Evolutionary conservation across 2,797 vertebrate genomes (phyloP).

Genomic region (Botia almorhae): DNA sequence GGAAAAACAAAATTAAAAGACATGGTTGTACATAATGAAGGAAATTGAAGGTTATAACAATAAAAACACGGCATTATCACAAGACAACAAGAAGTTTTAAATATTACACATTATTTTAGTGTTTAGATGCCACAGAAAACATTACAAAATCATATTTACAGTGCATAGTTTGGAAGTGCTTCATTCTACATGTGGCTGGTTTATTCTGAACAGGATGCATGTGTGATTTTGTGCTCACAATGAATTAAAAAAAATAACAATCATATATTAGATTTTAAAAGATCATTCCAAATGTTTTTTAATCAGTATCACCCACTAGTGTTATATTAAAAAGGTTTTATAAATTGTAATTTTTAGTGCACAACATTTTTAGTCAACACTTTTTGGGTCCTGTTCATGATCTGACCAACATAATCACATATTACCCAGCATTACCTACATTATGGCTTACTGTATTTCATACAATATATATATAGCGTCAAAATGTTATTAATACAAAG

Average conservation of each 20-base stretch:
- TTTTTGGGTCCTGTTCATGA: neutral
- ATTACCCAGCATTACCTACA: conserved; percentile 13
- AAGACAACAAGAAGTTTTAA: conserved; percentile 62
- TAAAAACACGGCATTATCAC: conserved; percentile 61
- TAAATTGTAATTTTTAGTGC: conserved; percentile 20
- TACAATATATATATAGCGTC: conserved; percentile 1
- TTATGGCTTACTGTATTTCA: conserved; percentile 44
- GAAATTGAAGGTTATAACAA: conserved; percentile 60
- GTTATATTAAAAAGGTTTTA: conserved; percentile 7
- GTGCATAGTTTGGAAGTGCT: conserved; percentile 79
- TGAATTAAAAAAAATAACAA: neutral
- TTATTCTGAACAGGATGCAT: conserved; percentile 11
- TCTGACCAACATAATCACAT: neutral
- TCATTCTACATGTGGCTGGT: conserved; percentile 37
- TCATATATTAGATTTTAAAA: conserved; percentile 37
- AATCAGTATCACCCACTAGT: conserved; percentile 33
- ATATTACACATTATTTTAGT: conserved; percentile 35
- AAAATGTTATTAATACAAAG: conserved; percentile 4
- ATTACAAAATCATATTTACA: conserved; percentile 72
- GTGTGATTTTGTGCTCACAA: conserved; percentile 1
- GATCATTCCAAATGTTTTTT: neutral
- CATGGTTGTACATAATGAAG: conserved; percentile 67
- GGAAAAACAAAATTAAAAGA: conserved; percentile 60
- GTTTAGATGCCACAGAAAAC: conserved; percentile 44
- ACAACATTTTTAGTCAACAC: conserved; percentile 16